These are phyloP conservation scores for Drosophila borealis DNA, from an alignment of 2,888 invertebrate genomes.

Conservation along the genomic window DNA sequence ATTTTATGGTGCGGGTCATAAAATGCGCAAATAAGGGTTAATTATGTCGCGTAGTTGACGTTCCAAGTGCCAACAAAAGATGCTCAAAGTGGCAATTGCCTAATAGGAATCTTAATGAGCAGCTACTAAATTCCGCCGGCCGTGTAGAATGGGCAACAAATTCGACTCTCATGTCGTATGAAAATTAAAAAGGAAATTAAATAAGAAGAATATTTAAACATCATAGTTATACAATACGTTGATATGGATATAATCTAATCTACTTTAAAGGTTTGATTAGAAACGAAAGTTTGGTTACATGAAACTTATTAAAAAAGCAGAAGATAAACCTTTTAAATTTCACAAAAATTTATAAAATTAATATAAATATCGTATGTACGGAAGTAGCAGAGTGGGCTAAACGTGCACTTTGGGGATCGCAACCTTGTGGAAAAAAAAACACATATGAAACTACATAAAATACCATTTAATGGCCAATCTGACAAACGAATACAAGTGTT, in stretches of 20 bases:
- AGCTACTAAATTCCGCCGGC: conserved; percentile 11
- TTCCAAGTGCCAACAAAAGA: conserved; percentile 53
- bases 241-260: too few species aligned
- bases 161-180: not conserved
- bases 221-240: too few species aligned
- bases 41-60: conserved; percentile 73
- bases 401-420: too few species aligned
- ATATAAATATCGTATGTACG: too few species aligned
- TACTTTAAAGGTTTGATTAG: too few species aligned
- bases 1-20: conserved; percentile 79
- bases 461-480: conserved; percentile 29
- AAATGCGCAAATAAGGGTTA: conserved; percentile 83
- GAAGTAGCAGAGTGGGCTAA: too few species aligned
- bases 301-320: too few species aligned
- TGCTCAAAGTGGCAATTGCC: conserved; percentile 54
- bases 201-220: not conserved
- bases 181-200: not conserved
- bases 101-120: conserved; percentile 60
- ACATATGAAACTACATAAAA: conserved; percentile 2
- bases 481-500: conserved; percentile 19
- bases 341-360: too few species aligned
- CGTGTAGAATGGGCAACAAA: not conserved
- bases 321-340: too few species aligned
- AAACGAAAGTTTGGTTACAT: too few species aligned
- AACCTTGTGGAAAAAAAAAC: not conserved